Percentiles rank a stretch among this genome's conserved stretches.
These are phyloP conservation scores for Eumacrocentrus americanus DNA, from an alignment of 2,888 invertebrate genomes.

Conservation along the genomic window DNA sequence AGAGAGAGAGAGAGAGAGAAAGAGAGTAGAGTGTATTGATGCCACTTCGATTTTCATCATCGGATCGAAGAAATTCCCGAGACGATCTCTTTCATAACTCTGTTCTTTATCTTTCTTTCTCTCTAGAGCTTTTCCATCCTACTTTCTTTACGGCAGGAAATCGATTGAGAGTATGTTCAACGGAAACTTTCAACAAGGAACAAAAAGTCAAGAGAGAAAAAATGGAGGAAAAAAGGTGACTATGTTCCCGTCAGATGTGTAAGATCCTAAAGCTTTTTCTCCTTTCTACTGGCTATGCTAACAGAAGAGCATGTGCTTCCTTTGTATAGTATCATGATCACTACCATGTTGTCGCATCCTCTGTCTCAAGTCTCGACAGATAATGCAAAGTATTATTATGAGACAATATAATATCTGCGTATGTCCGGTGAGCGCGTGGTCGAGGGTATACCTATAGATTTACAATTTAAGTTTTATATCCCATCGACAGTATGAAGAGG, in stretches of 20 bases:
- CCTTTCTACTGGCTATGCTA: background rate
- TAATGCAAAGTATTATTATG: constrained; percentile 57
- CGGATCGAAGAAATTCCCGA: constrained; percentile 22
- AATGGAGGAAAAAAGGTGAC: constrained; percentile 18
- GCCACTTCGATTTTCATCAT: constrained; percentile 29
- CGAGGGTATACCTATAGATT: constrained; percentile 47
- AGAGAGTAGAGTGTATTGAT: constrained; percentile 19
- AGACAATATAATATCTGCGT: constrained; percentile 58
- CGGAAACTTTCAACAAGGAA: constrained; percentile 24
- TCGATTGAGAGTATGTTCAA: constrained; percentile 24
- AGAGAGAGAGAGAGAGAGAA: constrained; percentile 35
- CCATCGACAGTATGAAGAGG: constrained; percentile 35
- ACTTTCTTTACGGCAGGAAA: background rate
- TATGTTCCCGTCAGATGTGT: constrained; percentile 50
- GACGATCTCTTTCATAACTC: constrained; percentile 16
- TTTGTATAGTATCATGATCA: background rate
- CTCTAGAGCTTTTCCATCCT: background rate
- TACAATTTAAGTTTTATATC: constrained; percentile 57
- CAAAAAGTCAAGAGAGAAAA: constrained; percentile 7
- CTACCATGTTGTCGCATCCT: background rate
- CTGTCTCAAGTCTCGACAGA: constrained; percentile 40
- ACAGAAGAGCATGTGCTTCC: background rate
- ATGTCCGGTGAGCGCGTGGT: constrained; percentile 32
- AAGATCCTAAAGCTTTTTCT: constrained; percentile 45
- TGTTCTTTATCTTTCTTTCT: constrained; percentile 8